Percentiles rank a stretch among this genome's conserved stretches.
These are phyloP conservation scores for Trypoxylon attenuatum DNA, from an alignment of 2,888 invertebrate species.

Conservation along the genomic window DNA sequence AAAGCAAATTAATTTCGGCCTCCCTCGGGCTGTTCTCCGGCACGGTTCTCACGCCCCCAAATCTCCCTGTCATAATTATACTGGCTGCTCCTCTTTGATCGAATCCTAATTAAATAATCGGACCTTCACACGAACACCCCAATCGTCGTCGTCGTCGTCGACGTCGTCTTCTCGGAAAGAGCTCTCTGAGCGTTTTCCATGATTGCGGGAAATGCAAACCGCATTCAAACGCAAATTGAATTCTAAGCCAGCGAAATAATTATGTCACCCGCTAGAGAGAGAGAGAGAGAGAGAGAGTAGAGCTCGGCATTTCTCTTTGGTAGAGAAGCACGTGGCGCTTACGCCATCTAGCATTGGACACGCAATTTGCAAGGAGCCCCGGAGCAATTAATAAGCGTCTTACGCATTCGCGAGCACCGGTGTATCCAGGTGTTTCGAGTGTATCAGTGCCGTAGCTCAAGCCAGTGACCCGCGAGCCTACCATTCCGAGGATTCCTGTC, in stretches of 20 bases:
- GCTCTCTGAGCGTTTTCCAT: background rate
- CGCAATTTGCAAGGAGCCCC: too few species aligned
- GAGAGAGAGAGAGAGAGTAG: too few species aligned
- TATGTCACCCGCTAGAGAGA: too few species aligned
- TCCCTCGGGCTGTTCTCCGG: slow-evolving; percentile 15
- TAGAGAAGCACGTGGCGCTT: too few species aligned
- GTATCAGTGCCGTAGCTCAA: background rate
- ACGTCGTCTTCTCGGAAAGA: too few species aligned
- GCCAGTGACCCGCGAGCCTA: background rate
- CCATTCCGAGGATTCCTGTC: slow-evolving; percentile 27
- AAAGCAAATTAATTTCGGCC: slow-evolving; percentile 53
- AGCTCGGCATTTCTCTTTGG: too few species aligned
- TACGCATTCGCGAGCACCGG: background rate
- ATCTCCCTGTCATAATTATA: slow-evolving; percentile 41
- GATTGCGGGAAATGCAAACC: too few species aligned
- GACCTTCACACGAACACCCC: slow-evolving; percentile 3
- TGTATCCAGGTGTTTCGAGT: too few species aligned
- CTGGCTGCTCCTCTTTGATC: slow-evolving; percentile 31
- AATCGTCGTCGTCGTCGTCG: background rate
- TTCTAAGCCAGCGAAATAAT: too few species aligned
- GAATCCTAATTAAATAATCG: slow-evolving; percentile 40
- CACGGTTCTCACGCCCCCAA: slow-evolving; percentile 26
- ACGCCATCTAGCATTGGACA: too few species aligned
- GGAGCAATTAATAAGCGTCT: background rate
- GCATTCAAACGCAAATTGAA: too few species aligned